Base-by-base conservation (phyloP, 53 echinoderm and acorn worm genomes). In the Arbacia lixula region DNA sequence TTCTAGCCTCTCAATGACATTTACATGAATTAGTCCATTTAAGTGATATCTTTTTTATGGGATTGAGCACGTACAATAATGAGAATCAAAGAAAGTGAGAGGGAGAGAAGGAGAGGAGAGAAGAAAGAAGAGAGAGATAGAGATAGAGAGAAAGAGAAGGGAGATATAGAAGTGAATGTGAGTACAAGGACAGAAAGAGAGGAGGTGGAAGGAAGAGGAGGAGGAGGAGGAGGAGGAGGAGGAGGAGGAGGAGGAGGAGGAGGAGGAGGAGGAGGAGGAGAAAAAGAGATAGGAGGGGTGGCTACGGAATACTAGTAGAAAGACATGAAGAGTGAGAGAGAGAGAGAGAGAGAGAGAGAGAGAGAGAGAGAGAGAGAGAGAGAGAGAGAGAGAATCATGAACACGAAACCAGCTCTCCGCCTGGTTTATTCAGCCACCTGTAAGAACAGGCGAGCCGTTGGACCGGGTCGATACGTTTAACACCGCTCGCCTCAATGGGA, bases 401-500 rank as follows among this genome's bases (percentile, higher is more conserved):
- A 0, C 4, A 0, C 34, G n/a, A 14, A 20, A 64, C 2, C 19
- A 36, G 64, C 33, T 19, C 34, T 53, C 53, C 75, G 75, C 75
- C 21, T 53, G 53, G 75, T 75, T 75, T 75, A 75, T 75, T 75
- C 75, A 75, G 75, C 28, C 33, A 52, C 75, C 30, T 33, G 53
- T 75, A 32, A 75, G 53, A 75, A 75, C n/a, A n/a, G n/a, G n/a
- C n/a, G n/a, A n/a, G n/a, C n/a, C n/a, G n/a, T n/a, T n/a, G n/a
- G n/a, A n/a, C n/a, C n/a, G n/a, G n/a, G n/a, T n/a, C n/a, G n/a
- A n/a, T n/a, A n/a, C n/a, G n/a, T n/a, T n/a, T n/a, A n/a, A n/a
- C n/a, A n/a, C n/a, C n/a, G n/a, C n/a, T n/a, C n/a, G n/a, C n/a
- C n/a, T n/a, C n/a, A n/a, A n/a, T n/a, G n/a, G n/a, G n/a, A n/a